These are phyloP conservation scores for Chrysocyon brachyurus DNA, from an alignment of 2,797 vertebrate species.

Conservation along the genomic window DNA sequence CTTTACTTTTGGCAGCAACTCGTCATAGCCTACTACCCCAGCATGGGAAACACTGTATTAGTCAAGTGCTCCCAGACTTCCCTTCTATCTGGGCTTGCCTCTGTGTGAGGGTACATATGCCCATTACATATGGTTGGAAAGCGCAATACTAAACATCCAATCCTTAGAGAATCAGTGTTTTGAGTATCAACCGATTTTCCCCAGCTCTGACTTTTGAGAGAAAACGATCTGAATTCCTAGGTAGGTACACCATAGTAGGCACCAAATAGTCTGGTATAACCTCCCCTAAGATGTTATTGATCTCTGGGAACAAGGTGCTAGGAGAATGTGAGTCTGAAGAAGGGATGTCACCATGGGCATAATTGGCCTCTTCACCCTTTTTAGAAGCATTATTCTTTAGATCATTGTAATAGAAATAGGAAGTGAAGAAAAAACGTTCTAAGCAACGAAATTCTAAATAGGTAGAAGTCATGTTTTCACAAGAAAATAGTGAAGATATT, in stretches of 20 bases:
- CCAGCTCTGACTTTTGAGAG: background rate
- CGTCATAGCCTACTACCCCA: background rate
- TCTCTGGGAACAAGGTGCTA: background rate
- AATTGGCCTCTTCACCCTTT: background rate
- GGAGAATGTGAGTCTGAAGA: background rate
- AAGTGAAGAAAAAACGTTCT: background rate
- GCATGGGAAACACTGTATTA: background rate
- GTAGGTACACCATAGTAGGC: background rate
- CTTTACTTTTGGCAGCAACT: background rate
- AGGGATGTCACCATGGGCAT: background rate
- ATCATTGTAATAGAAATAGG: background rate
- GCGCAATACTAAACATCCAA: background rate
- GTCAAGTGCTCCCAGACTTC: fast-evolving
- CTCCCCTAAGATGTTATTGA: background rate
- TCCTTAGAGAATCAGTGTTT: background rate
- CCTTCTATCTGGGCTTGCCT: background rate
- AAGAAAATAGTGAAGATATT: background rate
- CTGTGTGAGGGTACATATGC: background rate
- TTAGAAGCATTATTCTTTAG: background rate
- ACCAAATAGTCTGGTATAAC: background rate
- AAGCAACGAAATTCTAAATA: conserved; percentile 15
- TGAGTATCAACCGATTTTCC: background rate
- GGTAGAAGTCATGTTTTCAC: background rate
- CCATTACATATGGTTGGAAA: background rate
- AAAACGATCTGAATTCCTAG: background rate